Conservation (phyloP, 2,113 vertebrate species). For the Gymnorhina tibicen region DNA sequence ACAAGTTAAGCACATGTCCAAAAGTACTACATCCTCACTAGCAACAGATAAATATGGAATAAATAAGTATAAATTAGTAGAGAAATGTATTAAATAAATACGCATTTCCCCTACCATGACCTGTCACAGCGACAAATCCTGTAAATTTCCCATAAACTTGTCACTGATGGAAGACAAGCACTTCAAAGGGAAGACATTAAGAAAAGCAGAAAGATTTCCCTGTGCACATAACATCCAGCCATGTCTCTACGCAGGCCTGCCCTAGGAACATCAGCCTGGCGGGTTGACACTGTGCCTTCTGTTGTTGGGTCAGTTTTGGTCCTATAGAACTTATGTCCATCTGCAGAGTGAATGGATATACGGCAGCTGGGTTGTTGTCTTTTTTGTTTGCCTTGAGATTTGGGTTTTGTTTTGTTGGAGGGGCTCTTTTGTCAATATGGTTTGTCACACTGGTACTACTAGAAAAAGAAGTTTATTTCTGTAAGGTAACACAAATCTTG, state of each 20-base stretch:
- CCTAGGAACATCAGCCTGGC: background rate
- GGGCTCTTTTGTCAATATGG: background rate
- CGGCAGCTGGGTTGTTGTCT: background rate
- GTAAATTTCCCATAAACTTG: background rate
- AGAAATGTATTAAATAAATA: background rate
- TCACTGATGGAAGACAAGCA: background rate
- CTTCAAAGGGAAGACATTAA: background rate
- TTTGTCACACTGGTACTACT: background rate
- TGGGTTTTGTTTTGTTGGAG: background rate
- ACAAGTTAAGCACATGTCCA: background rate
- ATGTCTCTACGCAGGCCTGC: rapidly evolving
- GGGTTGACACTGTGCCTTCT: too few relatives aligned
- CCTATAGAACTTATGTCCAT: rapidly evolving
- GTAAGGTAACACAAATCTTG: background rate
- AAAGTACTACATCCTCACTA: background rate
- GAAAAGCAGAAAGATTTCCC: background rate
- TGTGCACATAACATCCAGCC: background rate
- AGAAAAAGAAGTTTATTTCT: background rate
- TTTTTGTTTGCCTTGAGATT: background rate
- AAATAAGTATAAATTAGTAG: background rate
- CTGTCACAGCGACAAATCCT: background rate
- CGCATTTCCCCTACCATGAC: background rate
- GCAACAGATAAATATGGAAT: background rate
- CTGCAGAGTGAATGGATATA: background rate
- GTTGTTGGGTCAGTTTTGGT: background rate